A percentile compares a stretch with the other conserved stretches of the same genome.
These are phyloP conservation scores for Syngnathus acus DNA, from an alignment of 2,797 vertebrate genomes.

Conservation along the genomic window DNA sequence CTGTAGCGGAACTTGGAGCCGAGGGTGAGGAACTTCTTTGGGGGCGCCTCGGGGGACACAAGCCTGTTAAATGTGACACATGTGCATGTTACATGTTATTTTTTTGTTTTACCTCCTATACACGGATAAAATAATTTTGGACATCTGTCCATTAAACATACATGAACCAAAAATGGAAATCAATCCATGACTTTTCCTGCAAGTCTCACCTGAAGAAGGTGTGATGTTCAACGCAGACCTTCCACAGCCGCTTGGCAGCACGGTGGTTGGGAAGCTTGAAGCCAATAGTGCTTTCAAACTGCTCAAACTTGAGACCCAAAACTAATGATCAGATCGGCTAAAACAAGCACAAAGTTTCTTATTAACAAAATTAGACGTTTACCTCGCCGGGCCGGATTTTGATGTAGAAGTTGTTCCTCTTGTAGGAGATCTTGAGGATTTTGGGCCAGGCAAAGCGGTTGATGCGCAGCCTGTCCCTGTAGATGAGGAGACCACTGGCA, in stretches of 20 bases:
- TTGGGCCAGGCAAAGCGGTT: conserved; percentile 99
- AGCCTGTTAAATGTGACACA: conserved; percentile 67
- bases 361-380: background rate
- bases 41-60: conserved; percentile 87
- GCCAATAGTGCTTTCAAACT: conserved; percentile 98
- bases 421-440: conserved; percentile 98
- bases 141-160: too few species aligned
- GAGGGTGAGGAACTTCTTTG: conserved; percentile 92
- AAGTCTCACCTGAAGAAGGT: conserved; percentile 90
- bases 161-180: too few species aligned
- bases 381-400: conserved; percentile 98
- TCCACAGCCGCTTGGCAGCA: conserved; percentile 95
- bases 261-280: conserved; percentile 97
- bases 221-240: conserved; percentile 96
- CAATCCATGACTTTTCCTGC: background rate
- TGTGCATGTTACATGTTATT: conserved; percentile 17
- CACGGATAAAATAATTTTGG: too few species aligned
- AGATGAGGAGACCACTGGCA: conserved; percentile 93
- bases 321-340: conserved; percentile 1
- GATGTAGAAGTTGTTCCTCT: conserved; percentile 99
- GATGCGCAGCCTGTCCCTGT: conserved; percentile 92
- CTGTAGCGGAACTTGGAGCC: conserved; percentile 98
- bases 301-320: conserved; percentile 80
- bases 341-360: background rate
- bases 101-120: too few species aligned